Evolutionary conservation across 2,888 invertebrate species (phyloP).

Genomic region (Cataglyphis livida): DNA sequence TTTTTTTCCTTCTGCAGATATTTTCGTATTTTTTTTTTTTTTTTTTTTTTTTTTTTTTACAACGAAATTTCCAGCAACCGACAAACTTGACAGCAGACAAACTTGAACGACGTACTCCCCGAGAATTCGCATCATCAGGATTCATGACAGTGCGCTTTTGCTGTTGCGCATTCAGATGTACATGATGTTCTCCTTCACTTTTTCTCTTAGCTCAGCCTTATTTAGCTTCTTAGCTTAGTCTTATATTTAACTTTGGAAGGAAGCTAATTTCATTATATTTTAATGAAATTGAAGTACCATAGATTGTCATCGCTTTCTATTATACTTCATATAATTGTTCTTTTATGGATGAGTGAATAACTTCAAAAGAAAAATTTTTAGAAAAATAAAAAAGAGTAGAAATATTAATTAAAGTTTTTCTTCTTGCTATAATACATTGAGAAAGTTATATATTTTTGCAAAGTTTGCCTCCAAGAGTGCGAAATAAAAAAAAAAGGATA

Average conservation of each 20-base stretch:
- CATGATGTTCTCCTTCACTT: background rate
- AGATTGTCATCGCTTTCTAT: background rate
- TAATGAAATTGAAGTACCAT: constrained; percentile 16
- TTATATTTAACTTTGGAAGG: constrained; percentile 13
- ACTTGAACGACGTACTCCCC: constrained; percentile 41
- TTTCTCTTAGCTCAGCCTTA: background rate
- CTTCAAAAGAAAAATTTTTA: background rate
- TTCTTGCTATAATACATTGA: background rate
- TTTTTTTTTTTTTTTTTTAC: constrained; percentile 12
- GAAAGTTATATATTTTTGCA: background rate
- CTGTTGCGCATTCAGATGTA: constrained; percentile 37
- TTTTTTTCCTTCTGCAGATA: background rate
- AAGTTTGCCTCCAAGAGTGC: background rate
- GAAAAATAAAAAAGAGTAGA: background rate
- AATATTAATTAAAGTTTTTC: constrained; percentile 10
- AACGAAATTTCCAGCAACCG: constrained; percentile 56
- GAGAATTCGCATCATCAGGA: constrained; percentile 27
- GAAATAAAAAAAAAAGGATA: background rate
- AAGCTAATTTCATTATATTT: background rate
- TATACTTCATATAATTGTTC: background rate
- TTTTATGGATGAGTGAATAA: constrained; percentile 17
- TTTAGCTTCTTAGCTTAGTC: background rate
- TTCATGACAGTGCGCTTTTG: constrained; percentile 42
- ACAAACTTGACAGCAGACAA: constrained; percentile 49
- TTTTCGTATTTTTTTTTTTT: background rate